phyloP scores from a whole-genome alignment of 1,140 invertebrate species.

The Papilio polytes region DNA sequence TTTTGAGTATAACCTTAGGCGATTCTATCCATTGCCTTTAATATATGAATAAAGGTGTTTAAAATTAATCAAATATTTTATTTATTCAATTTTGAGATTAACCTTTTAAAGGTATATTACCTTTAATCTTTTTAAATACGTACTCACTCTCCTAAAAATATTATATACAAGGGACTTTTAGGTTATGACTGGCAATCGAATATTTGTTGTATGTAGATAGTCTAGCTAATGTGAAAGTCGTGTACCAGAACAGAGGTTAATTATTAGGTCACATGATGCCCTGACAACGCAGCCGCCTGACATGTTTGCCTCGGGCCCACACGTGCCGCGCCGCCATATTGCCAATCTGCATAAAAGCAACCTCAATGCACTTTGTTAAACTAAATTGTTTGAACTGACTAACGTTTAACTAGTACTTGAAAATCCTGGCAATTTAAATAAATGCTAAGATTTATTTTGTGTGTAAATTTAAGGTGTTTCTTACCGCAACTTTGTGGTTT shows the following conservation, averaged over 20 bases:
- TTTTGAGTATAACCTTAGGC: slow-evolving; percentile 5
- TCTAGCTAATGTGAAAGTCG: slow-evolving; percentile 3
- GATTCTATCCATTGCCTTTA: slow-evolving; percentile 5
- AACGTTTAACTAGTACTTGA: slow-evolving; percentile 9
- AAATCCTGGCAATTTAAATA: neutral
- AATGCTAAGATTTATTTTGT: neutral
- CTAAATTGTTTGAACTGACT: slow-evolving; percentile 16
- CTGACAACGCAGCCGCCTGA: neutral
- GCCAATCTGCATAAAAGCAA: slow-evolving; percentile 27
- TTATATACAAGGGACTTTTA: neutral
- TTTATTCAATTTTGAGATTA: neutral
- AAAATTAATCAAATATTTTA: neutral
- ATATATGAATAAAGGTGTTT: neutral
- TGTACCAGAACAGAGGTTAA: neutral
- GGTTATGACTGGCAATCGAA: neutral
- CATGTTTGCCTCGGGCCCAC: slow-evolving; percentile 9
- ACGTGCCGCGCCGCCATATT: slow-evolving; percentile 3
- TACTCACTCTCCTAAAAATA: neutral
- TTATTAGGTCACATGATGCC: slow-evolving; percentile 2
- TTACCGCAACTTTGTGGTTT: neutral
- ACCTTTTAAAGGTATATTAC: neutral
- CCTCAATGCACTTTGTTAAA: slow-evolving; percentile 18
- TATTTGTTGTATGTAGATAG: neutral
- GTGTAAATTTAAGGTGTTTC: neutral
- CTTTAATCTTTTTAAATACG: neutral